Evolutionary conservation across 2,797 vertebrate genomes (phyloP).

Genomic region (Myioborus melanocephalus): DNA sequence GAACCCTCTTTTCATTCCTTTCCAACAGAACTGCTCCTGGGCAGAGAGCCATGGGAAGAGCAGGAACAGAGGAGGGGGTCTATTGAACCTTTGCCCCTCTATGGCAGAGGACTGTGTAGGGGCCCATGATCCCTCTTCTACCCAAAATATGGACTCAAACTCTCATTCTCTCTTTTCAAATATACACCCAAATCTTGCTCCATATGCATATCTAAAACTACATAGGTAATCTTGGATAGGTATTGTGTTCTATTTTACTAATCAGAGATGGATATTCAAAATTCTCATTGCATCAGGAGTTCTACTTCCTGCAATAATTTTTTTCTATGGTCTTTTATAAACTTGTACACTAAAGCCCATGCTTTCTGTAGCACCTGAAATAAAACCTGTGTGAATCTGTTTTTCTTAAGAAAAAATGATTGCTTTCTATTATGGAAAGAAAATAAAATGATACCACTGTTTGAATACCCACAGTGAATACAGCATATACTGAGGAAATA

Average conservation of each 20-base stretch:
- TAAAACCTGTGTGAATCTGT: conserved; percentile 6
- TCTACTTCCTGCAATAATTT: background rate
- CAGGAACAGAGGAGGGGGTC: background rate
- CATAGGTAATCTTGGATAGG: background rate
- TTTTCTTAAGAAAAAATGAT: conserved; percentile 18
- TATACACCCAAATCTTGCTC: background rate
- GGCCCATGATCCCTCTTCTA: background rate
- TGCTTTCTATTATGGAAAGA: conserved; percentile 15
- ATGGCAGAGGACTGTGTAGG: background rate
- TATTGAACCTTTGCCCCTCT: background rate
- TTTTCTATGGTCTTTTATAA: conserved; percentile 32
- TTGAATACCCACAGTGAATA: background rate
- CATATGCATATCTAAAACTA: background rate
- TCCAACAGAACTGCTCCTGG: background rate
- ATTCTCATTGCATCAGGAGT: background rate
- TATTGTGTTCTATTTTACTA: background rate
- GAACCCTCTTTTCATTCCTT: background rate
- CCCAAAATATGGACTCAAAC: background rate
- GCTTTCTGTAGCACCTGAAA: conserved; percentile 42
- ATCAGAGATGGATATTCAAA: background rate
- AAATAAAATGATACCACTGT: background rate
- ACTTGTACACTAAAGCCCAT: background rate
- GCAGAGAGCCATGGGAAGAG: background rate
- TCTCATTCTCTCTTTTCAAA: background rate
- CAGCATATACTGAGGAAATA: background rate